Percentiles rank a stretch among this genome's conserved stretches.
Evolutionary conservation across 2,797 vertebrate genomes (phyloP).

Genomic region (Lerista edwardsae): DNA sequence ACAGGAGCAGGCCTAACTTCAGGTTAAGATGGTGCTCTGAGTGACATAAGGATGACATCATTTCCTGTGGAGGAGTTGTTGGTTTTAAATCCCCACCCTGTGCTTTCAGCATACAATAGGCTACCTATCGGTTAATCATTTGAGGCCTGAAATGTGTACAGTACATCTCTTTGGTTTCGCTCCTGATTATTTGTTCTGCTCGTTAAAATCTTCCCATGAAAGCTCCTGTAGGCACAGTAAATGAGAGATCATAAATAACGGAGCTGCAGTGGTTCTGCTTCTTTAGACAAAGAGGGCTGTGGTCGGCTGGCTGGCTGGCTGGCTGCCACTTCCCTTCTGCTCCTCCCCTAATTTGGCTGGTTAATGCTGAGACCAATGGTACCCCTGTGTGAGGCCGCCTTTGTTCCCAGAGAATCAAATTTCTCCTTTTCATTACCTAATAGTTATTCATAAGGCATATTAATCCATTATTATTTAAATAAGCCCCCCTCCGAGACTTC

Average conservation of each 20-base stretch:
- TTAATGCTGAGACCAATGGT: slow-evolving; percentile 26
- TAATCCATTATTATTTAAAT: slow-evolving; percentile 70
- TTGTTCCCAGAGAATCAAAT: slow-evolving; percentile 57
- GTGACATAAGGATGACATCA: no score
- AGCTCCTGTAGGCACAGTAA: slow-evolving; percentile 42
- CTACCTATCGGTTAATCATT: neutral
- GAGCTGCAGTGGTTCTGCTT: slow-evolving; percentile 37
- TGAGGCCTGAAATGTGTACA: neutral
- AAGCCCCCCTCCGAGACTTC: slow-evolving; percentile 49
- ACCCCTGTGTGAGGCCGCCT: slow-evolving; percentile 40
- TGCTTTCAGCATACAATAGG: neutral
- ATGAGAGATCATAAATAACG: slow-evolving; percentile 46
- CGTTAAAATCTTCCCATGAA: slow-evolving; percentile 52
- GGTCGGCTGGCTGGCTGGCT: slow-evolving; percentile 16
- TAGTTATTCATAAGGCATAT: slow-evolving; percentile 56
- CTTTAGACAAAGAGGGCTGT: slow-evolving; percentile 49
- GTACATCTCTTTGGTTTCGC: neutral
- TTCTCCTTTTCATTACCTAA: slow-evolving; percentile 57
- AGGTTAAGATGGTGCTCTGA: no score
- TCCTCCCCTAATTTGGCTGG: slow-evolving; percentile 41
- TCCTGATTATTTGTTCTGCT: slow-evolving; percentile 53
- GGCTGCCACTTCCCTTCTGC: slow-evolving; percentile 41
- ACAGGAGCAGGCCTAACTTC: no score
- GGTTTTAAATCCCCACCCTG: neutral
- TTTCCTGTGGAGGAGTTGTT: neutral